A percentile compares a stretch with the other conserved stretches of the same genome.
These are phyloP conservation scores for Sepiola atlantica DNA, from an alignment of 2,888 invertebrate species.

Conservation along the genomic window DNA sequence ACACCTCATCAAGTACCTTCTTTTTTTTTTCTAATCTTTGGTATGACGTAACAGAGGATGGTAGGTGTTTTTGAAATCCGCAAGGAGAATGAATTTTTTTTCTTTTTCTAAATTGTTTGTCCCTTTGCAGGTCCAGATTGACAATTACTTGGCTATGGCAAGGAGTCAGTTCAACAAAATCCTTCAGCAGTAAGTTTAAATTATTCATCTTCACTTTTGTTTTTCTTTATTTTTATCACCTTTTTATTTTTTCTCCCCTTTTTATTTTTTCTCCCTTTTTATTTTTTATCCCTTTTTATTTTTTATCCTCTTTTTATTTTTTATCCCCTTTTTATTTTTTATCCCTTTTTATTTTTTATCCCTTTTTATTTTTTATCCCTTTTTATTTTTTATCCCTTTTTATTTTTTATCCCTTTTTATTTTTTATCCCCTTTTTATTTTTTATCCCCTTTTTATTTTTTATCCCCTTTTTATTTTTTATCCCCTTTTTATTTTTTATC, in stretches of 20 bases:
- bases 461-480: not conserved
- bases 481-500: not conserved
- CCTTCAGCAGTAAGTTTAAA: conserved; percentile 68
- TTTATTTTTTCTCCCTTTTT: not conserved
- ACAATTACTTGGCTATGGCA: conserved; percentile 69
- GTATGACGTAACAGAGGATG: too few relatives aligned
- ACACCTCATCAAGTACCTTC: too few relatives aligned
- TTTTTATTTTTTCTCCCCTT: not conserved
- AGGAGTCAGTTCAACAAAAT: conserved; percentile 68
- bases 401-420: too few relatives aligned
- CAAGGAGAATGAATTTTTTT: not conserved
- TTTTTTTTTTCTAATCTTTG: too few relatives aligned
- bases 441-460: too few relatives aligned
- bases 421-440: not conserved
- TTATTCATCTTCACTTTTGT: not conserved
- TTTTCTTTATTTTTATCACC: too few relatives aligned
- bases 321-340: too few relatives aligned
- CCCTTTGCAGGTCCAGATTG: conserved; percentile 68
- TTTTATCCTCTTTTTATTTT: too few relatives aligned
- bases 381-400: too few relatives aligned
- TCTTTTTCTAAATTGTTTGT: conserved; percentile 33
- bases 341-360: not conserved
- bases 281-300: not conserved
- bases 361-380: not conserved
- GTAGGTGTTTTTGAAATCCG: too few relatives aligned